These are phyloP conservation scores for Labrus mixtus DNA, from an alignment of 2,113 vertebrate genomes.

Conservation along the genomic window DNA sequence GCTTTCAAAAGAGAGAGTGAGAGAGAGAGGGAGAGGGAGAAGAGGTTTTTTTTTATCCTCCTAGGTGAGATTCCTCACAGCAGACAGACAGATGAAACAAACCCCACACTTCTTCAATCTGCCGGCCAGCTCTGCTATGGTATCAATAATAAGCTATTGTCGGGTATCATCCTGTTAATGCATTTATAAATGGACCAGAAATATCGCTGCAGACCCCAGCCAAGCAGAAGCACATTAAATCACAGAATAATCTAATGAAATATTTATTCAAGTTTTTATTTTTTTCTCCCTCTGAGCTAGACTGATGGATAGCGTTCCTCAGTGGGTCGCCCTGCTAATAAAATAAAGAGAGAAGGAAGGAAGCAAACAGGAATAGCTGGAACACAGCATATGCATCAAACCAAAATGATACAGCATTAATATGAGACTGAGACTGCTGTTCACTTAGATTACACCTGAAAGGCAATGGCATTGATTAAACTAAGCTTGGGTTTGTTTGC, in stretches of 20 bases:
- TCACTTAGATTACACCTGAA: constrained; percentile 23
- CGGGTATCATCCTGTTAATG: constrained; percentile 77
- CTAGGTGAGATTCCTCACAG: constrained; percentile 22
- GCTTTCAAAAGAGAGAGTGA: constrained; percentile 8
- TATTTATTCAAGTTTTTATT: constrained; percentile 80
- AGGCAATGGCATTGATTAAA: constrained; percentile 47
- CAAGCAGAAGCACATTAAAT: constrained; percentile 78
- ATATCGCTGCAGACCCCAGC: constrained; percentile 76
- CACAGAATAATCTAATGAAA: constrained; percentile 82
- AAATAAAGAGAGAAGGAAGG: constrained; percentile 23
- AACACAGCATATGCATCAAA: constrained; percentile 16
- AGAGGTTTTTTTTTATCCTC: background rate
- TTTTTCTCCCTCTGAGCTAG: constrained; percentile 43
- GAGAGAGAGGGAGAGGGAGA: constrained; percentile 6
- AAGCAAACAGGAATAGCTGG: constrained; percentile 22
- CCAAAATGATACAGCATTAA: constrained; percentile 14
- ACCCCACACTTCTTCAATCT: constrained; percentile 42
- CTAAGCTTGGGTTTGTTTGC: constrained; percentile 17
- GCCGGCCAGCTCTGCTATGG: constrained; percentile 27
- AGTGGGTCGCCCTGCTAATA: constrained; percentile 46
- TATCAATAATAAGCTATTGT: constrained; percentile 75
- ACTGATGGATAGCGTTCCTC: constrained; percentile 62
- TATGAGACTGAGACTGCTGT: constrained; percentile 16
- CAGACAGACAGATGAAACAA: constrained; percentile 26
- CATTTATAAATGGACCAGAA: constrained; percentile 76